Conservation (phyloP, 2,888 invertebrate species). For the Galerucella nymphaeae region DNA sequence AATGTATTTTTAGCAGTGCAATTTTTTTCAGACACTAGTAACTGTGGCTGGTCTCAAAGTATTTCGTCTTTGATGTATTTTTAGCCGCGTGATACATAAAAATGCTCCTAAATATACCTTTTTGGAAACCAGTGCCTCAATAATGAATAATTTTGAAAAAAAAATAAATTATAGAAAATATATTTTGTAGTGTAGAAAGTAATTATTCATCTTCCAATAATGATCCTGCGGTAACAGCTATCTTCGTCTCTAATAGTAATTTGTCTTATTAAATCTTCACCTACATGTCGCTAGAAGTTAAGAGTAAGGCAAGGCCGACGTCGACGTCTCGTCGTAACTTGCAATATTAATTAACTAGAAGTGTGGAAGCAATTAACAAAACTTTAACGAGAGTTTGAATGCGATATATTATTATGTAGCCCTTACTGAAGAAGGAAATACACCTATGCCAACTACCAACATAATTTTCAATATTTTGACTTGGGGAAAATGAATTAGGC, state of each 20-base stretch:
- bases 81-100: too few relatives aligned
- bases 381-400: constrained; percentile 40
- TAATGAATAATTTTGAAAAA: too few relatives aligned
- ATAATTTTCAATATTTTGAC: background rate
- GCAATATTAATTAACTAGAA: constrained; percentile 37
- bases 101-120: too few relatives aligned
- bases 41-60: too few relatives aligned
- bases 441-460: constrained; percentile 5
- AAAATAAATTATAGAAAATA: background rate
- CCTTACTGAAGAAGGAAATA: constrained; percentile 15
- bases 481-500: background rate
- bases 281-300: constrained; percentile 32
- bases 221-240: constrained; percentile 2
- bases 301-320: constrained; percentile 11
- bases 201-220: constrained; percentile 32
- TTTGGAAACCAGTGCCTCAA: too few relatives aligned
- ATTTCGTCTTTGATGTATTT: too few relatives aligned
- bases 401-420: constrained; percentile 33
- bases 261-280: constrained; percentile 40
- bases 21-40: too few relatives aligned
- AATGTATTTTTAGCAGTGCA: too few relatives aligned
- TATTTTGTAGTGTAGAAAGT: background rate
- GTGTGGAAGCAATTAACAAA: constrained; percentile 39
- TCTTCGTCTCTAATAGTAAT: constrained; percentile 26
- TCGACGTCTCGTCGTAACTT: constrained; percentile 28